Percentiles rank a stretch among this genome's conserved stretches.
These are phyloP conservation scores for Ceryle rudis DNA, from an alignment of 2,797 vertebrate species.

Conservation along the genomic window DNA sequence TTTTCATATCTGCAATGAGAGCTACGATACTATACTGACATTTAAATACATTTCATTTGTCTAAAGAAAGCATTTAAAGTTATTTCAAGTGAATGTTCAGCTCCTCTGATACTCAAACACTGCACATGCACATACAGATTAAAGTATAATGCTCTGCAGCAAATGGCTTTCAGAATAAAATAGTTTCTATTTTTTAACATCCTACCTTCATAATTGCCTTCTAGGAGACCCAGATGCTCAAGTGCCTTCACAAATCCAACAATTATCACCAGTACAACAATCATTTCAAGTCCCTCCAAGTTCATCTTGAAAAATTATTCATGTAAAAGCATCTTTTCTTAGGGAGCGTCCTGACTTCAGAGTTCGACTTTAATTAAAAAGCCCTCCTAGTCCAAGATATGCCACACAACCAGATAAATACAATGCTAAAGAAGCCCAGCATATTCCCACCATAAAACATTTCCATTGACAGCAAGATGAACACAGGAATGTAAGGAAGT, in stretches of 20 bases:
- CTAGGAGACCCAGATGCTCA: conserved; percentile 73
- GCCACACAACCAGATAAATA: conserved; percentile 54
- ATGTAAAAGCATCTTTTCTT: conserved; percentile 63
- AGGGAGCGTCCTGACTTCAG: conserved; percentile 55
- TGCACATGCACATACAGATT: not conserved
- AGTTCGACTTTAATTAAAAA: conserved; percentile 70
- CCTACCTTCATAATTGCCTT: conserved; percentile 77
- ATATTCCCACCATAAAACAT: conserved; percentile 66
- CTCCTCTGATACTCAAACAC: not conserved
- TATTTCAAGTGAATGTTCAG: conserved; percentile 29
- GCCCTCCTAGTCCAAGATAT: conserved; percentile 43
- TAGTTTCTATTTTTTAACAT: conserved; percentile 38
- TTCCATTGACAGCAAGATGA: conserved; percentile 74
- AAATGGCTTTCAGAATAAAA: conserved; percentile 44
- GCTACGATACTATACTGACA: not conserved
- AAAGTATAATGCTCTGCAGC: conserved; percentile 47
- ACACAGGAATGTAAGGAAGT: conserved; percentile 72
- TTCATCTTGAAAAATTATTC: conserved; percentile 77
- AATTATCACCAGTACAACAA: conserved; percentile 77
- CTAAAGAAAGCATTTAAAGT: conserved; percentile 18
- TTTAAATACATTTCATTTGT: conserved; percentile 1
- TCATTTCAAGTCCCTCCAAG: conserved; percentile 79
- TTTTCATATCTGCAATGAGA: conserved; percentile 19
- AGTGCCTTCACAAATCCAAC: conserved; percentile 77
- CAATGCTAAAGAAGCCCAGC: conserved; percentile 57